phyloP scores from a whole-genome alignment of 2,888 invertebrate genomes.

The Aelia acuminata region DNA sequence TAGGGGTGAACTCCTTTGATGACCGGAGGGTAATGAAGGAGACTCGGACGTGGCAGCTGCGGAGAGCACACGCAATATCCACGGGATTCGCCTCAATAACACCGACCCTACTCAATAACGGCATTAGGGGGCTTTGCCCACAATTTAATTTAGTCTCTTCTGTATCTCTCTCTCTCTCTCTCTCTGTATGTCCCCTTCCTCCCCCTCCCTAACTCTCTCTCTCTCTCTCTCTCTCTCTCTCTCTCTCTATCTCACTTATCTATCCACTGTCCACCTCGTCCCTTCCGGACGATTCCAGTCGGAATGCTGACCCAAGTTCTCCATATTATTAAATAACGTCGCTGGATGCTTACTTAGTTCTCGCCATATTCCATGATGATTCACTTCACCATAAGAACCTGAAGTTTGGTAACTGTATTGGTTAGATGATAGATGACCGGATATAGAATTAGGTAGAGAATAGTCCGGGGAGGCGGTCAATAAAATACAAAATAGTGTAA shows the following conservation, averaged over 20 bases:
- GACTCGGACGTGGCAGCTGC: not conserved
- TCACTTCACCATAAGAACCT: no score
- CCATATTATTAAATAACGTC: not conserved
- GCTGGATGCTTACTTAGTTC: not conserved
- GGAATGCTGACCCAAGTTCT: not conserved
- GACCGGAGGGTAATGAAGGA: not conserved
- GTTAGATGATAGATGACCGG: no score
- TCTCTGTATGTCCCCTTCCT: not conserved
- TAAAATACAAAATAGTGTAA: no score
- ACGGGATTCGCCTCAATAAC: conserved; percentile 45
- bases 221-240: not conserved
- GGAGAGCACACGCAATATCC: not conserved
- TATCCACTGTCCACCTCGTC: not conserved
- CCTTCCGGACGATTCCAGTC: not conserved
- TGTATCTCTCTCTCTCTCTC: not conserved
- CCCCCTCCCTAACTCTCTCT: no score
- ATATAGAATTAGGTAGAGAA: no score
- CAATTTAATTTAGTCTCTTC: conserved; percentile 46
- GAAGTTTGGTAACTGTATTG: no score
- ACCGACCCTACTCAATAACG: conserved; percentile 50
- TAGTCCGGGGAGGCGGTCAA: no score
- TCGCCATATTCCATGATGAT: not conserved
- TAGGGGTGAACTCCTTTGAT: conserved; percentile 10
- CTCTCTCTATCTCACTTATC: not conserved
- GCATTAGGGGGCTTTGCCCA: conserved; percentile 33